Evolutionary conservation across 1,140 invertebrate species (phyloP).

Genomic region (Magallana gigas): DNA sequence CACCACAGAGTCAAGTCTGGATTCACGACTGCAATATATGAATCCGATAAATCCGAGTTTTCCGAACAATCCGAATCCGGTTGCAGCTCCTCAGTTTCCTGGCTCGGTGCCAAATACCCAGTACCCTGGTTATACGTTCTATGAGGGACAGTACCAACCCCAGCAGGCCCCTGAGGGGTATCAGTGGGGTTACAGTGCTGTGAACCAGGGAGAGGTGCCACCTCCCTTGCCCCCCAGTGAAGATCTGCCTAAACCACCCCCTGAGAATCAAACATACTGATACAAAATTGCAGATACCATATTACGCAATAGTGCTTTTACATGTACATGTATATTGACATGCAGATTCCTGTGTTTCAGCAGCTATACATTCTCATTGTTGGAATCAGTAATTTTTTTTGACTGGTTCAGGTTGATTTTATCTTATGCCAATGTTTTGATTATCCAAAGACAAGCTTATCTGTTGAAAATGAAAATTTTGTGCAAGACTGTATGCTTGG

Average conservation of each 20-base stretch:
- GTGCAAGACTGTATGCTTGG: too few relatives aligned
- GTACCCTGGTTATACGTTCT: not conserved
- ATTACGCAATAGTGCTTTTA: too few relatives aligned
- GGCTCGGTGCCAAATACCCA: not conserved
- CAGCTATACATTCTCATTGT: too few relatives aligned
- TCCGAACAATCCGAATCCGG: not conserved
- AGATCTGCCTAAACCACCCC: constrained; percentile 2
- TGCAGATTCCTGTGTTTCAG: too few relatives aligned
- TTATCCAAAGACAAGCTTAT: too few relatives aligned
- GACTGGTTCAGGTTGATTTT: too few relatives aligned
- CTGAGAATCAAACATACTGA: constrained; percentile 10
- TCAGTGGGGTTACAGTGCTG: not conserved
- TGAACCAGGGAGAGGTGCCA: not conserved
- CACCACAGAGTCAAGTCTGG: not conserved
- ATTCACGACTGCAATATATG: not conserved
- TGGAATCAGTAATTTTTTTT: too few relatives aligned
- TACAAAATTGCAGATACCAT: too few relatives aligned
- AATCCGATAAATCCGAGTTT: not conserved
- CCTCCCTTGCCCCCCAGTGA: not conserved
- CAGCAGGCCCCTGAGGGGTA: not conserved
- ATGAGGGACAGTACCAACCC: constrained; percentile 3
- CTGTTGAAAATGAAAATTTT: too few relatives aligned
- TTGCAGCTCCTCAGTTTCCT: not conserved
- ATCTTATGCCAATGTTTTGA: too few relatives aligned
- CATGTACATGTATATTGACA: too few relatives aligned